These are phyloP conservation scores for Chromobotia macracanthus DNA, from an alignment of 2,797 vertebrate genomes.

Conservation along the genomic window DNA sequence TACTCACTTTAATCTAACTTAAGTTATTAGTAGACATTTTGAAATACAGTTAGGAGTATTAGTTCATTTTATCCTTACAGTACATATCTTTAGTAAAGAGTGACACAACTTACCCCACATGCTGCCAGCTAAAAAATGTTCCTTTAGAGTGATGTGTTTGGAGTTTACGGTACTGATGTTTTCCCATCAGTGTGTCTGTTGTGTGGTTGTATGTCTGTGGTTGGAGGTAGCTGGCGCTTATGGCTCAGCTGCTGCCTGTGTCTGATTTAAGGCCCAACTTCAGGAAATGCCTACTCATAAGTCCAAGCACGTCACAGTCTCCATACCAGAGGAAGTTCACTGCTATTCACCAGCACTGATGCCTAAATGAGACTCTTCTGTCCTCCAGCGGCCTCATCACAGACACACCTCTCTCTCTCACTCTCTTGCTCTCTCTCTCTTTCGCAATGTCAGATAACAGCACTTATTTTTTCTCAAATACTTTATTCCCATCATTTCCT, in stretches of 20 bases:
- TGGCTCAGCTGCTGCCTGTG: slow-evolving; percentile 64
- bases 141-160: neutral
- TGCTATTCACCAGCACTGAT: slow-evolving; percentile 77
- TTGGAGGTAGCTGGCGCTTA: slow-evolving; percentile 40
- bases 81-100: neutral
- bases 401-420: slow-evolving; percentile 26
- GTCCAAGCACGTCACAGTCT: slow-evolving; percentile 76
- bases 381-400: slow-evolving; percentile 68
- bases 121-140: neutral
- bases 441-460: slow-evolving; percentile 42
- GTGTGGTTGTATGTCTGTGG: neutral
- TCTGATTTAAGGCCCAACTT: slow-evolving; percentile 76
- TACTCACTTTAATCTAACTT: too few species aligned
- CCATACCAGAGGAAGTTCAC: slow-evolving; percentile 78
- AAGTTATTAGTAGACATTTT: too few species aligned
- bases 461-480: slow-evolving; percentile 50
- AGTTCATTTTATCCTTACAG: neutral
- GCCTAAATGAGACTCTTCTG: slow-evolving; percentile 80
- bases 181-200: slow-evolving; percentile 3
- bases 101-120: neutral
- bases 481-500: slow-evolving; percentile 53
- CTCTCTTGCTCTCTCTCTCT: neutral
- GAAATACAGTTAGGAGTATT: too few species aligned
- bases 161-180: neutral
- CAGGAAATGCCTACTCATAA: slow-evolving; percentile 76